These are phyloP conservation scores for Chionis minor DNA, from an alignment of 2,113 vertebrate genomes.

Conservation along the genomic window DNA sequence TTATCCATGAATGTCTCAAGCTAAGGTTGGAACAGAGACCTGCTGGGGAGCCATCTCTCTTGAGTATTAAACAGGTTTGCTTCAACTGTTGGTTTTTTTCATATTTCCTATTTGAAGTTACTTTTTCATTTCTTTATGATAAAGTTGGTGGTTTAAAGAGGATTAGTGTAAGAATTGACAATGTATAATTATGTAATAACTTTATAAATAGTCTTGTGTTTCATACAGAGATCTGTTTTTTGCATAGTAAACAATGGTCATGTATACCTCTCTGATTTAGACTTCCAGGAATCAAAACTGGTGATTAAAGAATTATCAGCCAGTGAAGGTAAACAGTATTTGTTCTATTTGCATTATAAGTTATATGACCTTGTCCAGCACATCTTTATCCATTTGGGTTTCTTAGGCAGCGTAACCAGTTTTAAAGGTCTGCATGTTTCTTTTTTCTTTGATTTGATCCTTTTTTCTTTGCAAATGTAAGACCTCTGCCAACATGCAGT, in stretches of 20 bases:
- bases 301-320: background rate
- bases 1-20: slow-evolving; percentile 98
- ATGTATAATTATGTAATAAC: background rate
- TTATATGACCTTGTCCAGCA: background rate
- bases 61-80: slow-evolving; percentile 97
- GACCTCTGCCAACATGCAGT: background rate
- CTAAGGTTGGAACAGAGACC: slow-evolving; percentile 93
- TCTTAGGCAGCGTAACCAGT: background rate
- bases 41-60: slow-evolving; percentile 94
- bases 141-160: background rate
- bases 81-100: background rate
- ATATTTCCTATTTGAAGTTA: background rate
- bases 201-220: background rate
- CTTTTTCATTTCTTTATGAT: background rate
- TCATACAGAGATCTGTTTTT: background rate
- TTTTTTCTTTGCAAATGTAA: background rate
- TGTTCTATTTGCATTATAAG: background rate
- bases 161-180: background rate
- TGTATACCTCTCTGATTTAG: background rate
- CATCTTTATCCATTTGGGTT: background rate
- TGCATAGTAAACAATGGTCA: background rate
- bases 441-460: background rate
- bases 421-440: background rate
- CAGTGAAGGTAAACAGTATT: background rate
- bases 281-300: background rate